Conservation (phyloP, 2,888 invertebrate species). For the Cantharis rustica region DNA sequence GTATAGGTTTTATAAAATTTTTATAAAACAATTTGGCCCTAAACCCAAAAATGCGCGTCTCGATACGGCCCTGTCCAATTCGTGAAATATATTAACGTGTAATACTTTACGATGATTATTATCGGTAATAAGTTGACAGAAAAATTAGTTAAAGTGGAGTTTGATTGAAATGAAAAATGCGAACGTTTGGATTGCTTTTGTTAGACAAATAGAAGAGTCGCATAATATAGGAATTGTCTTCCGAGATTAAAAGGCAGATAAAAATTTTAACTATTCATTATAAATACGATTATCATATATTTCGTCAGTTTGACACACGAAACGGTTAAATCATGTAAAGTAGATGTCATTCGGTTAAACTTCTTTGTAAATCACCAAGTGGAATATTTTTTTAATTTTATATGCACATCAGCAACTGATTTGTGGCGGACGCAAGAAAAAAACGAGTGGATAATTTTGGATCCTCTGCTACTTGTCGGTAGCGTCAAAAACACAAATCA, state of each 20-base stretch:
- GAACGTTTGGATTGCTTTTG: not conserved
- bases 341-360: slow-evolving; percentile 42
- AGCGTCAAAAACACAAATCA: slow-evolving; percentile 4
- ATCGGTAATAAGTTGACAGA: not conserved
- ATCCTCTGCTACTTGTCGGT: not conserved
- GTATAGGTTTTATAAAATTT: slow-evolving; percentile 21
- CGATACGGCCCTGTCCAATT: not conserved
- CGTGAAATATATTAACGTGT: not conserved
- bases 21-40: not conserved
- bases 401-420: slow-evolving; percentile 33
- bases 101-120: not conserved
- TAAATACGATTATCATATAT: slow-evolving; percentile 54
- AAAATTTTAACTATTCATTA: slow-evolving; percentile 54
- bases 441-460: not conserved
- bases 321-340: slow-evolving; percentile 55
- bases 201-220: not conserved
- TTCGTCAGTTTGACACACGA: slow-evolving; percentile 52
- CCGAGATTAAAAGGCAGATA: slow-evolving; percentile 44
- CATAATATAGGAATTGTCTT: slow-evolving; percentile 40
- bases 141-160: not conserved
- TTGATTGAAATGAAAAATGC: not conserved
- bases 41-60: not conserved
- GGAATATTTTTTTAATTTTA: slow-evolving; percentile 38
- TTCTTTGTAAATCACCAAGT: slow-evolving; percentile 42
- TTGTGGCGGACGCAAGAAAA: slow-evolving; percentile 3